These are phyloP conservation scores for Semaprochilodus insignis DNA, from an alignment of 2,797 vertebrate species.

Conservation along the genomic window DNA sequence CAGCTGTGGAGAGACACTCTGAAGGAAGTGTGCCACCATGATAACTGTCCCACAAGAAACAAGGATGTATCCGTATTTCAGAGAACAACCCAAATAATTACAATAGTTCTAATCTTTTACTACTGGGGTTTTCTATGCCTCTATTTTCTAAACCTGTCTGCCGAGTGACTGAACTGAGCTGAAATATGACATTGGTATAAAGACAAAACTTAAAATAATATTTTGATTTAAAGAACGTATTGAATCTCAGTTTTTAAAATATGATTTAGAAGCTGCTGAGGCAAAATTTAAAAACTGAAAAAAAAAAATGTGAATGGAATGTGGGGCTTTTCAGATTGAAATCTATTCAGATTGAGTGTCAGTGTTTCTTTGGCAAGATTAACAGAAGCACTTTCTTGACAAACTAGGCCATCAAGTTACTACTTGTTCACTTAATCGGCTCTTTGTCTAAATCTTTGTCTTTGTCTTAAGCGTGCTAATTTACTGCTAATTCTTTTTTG, in stretches of 20 bases:
- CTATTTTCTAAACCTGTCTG: too few relatives aligned
- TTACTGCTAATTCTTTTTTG: too few relatives aligned
- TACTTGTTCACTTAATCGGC: neutral
- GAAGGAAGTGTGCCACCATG: slow-evolving; percentile 95
- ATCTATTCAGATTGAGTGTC: neutral
- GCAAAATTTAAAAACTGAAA: too few relatives aligned
- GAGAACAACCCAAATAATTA: neutral
- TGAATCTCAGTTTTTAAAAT: too few relatives aligned
- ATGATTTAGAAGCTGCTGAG: too few relatives aligned
- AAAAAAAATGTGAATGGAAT: too few relatives aligned
- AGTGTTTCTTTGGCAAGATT: neutral
- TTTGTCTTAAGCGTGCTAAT: neutral
- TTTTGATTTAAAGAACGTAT: too few relatives aligned
- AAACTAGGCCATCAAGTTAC: neutral
- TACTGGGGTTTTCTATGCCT: too few relatives aligned
- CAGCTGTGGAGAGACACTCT: slow-evolving; percentile 89
- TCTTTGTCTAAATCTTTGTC: neutral
- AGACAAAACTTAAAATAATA: too few relatives aligned
- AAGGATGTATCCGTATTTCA: slow-evolving; percentile 7
- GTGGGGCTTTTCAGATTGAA: neutral
- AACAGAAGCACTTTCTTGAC: neutral
- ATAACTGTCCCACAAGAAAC: slow-evolving; percentile 82
- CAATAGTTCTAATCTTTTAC: neutral
- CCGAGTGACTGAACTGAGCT: too few relatives aligned
- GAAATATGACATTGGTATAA: too few relatives aligned